phyloP scores from a whole-genome alignment of 2,113 vertebrate species.

The Alexandromys fortis region DNA sequence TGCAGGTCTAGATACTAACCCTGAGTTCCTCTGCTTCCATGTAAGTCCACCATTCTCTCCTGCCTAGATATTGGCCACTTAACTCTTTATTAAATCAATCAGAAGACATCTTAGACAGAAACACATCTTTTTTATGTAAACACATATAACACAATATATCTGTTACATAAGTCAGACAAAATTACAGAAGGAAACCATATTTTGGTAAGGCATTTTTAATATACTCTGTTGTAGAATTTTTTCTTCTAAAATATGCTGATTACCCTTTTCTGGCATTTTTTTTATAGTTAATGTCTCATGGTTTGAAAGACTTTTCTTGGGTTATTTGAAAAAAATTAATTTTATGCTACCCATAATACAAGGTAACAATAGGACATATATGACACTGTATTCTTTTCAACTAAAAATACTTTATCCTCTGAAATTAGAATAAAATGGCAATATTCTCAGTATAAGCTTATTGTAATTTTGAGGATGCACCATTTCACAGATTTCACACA shows the following conservation, averaged over 20 bases:
- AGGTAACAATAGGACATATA: background rate
- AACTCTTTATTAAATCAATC: background rate
- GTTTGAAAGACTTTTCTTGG: background rate
- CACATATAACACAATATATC: background rate
- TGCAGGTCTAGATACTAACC: background rate
- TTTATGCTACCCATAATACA: background rate
- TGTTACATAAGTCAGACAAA: background rate
- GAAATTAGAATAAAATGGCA: background rate
- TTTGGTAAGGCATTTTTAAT: background rate
- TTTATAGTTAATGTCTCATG: background rate
- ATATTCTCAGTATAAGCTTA: background rate
- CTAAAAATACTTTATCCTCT: slow-evolving; percentile 6
- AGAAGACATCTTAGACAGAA: background rate
- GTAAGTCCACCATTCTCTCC: background rate
- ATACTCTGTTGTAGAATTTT: background rate
- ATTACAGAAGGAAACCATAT: background rate
- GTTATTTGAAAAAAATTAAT: background rate
- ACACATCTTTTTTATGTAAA: background rate
- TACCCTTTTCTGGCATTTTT: background rate
- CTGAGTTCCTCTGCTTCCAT: background rate
- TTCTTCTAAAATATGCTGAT: background rate
- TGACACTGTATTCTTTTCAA: background rate
- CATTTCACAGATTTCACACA: background rate
- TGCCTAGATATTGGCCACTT: background rate
- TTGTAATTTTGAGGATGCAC: background rate